Percentiles rank a stretch among this genome's conserved stretches.
Conservation (phyloP, 2,113 vertebrate species). For the Tupaia tana region DNA sequence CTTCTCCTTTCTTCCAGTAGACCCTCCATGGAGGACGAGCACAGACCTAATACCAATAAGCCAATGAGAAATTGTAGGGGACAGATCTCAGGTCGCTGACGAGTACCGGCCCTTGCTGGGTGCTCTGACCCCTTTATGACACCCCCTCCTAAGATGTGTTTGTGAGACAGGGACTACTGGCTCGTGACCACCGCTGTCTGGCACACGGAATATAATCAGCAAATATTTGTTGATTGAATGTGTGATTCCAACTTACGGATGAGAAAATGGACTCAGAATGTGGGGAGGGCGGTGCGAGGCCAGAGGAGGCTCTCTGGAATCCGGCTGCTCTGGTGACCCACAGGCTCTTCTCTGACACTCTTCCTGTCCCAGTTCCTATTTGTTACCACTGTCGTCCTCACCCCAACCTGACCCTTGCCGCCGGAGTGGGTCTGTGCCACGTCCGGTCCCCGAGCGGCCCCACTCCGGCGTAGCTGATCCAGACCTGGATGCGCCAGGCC, state of each 20-base stretch:
- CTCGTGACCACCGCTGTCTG: not conserved
- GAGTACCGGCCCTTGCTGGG: not conserved
- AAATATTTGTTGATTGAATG: not conserved
- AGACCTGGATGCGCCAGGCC: not conserved
- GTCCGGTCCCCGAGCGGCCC: not conserved
- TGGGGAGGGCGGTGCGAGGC: not conserved
- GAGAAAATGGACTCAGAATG: not conserved
- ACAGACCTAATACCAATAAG: not conserved
- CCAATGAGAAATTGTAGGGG: no score
- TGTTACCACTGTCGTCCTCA: not conserved
- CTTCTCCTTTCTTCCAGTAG: not conserved
- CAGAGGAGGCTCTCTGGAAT: not conserved
- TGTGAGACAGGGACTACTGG: not conserved
- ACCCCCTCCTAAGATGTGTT: not conserved
- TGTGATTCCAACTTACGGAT: not conserved
- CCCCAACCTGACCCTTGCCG: not conserved
- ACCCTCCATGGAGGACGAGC: not conserved
- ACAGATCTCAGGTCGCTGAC: accelerated
- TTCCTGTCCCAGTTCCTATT: not conserved
- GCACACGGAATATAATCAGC: accelerated
- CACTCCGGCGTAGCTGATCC: accelerated
- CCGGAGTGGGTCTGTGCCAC: no score
- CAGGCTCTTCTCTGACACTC: not conserved
- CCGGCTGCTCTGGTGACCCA: not conserved
- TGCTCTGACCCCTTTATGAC: accelerated